phyloP scores from a whole-genome alignment of 2,113 vertebrate species.

The Platichthys stellatus region DNA sequence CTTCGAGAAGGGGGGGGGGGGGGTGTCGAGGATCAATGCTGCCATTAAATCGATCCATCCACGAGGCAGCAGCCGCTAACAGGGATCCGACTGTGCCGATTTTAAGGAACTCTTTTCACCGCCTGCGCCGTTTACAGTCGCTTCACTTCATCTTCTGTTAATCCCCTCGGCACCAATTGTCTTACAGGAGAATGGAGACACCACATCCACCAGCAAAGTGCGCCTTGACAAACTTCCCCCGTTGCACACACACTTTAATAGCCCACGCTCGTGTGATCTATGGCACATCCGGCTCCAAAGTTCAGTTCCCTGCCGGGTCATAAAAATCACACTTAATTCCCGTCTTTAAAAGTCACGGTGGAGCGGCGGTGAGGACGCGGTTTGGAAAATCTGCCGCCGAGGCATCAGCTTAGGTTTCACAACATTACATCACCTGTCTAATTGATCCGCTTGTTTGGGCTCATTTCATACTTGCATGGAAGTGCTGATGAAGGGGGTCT shows the following conservation, averaged over 20 bases:
- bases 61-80: conserved; percentile 4
- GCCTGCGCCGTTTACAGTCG: conserved; percentile 42
- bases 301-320: conserved; percentile 36
- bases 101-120: conserved; percentile 16
- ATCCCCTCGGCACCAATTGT: conserved; percentile 34
- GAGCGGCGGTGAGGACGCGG: conserved; percentile 39
- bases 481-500: conserved; percentile 73
- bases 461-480: conserved; percentile 72
- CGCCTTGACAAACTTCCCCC: conserved; percentile 40
- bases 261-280: conserved; percentile 29
- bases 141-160: conserved; percentile 37
- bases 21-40: conserved; percentile 4
- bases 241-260: conserved; percentile 22
- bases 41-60: conserved; percentile 5
- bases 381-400: conserved; percentile 51
- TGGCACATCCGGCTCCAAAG: conserved; percentile 22
- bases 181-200: conserved; percentile 31
- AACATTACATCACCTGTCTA: conserved; percentile 76
- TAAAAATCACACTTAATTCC: conserved; percentile 43
- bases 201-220: conserved; percentile 36
- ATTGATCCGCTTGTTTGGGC: conserved; percentile 73
- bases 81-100: conserved; percentile 33
- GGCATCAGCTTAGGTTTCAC: conserved; percentile 70
- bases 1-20: no score
- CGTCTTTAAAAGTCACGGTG: conserved; percentile 54